Evolutionary conservation across 1,140 invertebrate species (phyloP), one percentile per base, ranked within the genome.

Genomic region (Tyrophagus putrescentiae): DNA sequence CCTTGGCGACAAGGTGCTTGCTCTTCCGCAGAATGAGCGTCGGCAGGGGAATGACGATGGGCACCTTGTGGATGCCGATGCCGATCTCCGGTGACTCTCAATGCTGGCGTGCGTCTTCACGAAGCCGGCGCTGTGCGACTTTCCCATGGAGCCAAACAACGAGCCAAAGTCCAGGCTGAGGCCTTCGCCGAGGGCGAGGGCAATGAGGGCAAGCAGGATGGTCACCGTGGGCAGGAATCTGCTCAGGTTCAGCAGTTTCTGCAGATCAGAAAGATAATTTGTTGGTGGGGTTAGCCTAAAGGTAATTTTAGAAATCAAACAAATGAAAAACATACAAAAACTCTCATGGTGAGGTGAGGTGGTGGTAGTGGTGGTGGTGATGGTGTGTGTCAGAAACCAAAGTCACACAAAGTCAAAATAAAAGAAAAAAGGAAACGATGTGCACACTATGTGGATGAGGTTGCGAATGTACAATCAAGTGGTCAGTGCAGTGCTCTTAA

Each of bases 401-500:
- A n/a, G n/a, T n/a, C n/a, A n/a, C n/a, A n/a, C n/a, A n/a, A n/a
- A n/a, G n/a, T n/a, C n/a, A n/a, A n/a, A n/a, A n/a, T n/a, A n/a
- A n/a, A n/a, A n/a, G n/a, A n/a, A n/a, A n/a, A n/a, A n/a, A n/a
- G n/a, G n/a, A n/a, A n/a, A n/a, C n/a, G n/a, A n/a, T n/a, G n/a
- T 7, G 18, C 9, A 48, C 18, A 48, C 18, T 48, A 25, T 21
- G 23, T 48, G 45, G 45, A 48, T 21, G 23, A 48, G 21, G 23
- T 48, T 21, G 21, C 45, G 31, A 6, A 48, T 48, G 45, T 25
- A 7, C 7, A 18, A 21, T 18, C 45, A 48, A 48, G 7, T 48
- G 45, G 18, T 48, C 45, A 48, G 45, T 18, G 45, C 45, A 6
- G 45, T 48, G 45, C 45, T 48, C 45, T 48, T 48, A 48, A 48